A percentile compares a stretch with the other conserved stretches of the same genome.
phyloP scores from a whole-genome alignment of 2,113 vertebrate species.

The Mormoops blainvillei region DNA sequence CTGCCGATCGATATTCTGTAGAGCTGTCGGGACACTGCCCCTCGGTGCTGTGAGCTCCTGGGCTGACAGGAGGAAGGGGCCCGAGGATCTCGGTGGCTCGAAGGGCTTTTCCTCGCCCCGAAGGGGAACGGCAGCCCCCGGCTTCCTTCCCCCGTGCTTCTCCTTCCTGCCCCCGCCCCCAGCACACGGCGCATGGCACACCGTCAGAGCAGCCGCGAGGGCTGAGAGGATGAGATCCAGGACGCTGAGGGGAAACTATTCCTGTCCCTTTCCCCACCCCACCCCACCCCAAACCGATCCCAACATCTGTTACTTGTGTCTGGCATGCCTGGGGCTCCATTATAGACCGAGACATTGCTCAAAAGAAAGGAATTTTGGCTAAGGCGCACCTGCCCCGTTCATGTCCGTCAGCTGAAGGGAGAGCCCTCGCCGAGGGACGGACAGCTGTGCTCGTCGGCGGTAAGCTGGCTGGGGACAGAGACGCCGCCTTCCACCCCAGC shows the following conservation, averaged over 20 bases:
- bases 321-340: neutral
- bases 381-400: slow-evolving; percentile 3
- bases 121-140: neutral
- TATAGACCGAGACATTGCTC: neutral
- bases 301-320: neutral
- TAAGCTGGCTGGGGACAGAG: neutral
- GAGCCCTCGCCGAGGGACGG: neutral
- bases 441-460: slow-evolving; percentile 22
- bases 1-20: neutral
- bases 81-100: neutral
- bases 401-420: neutral
- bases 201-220: neutral
- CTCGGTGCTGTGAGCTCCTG: neutral
- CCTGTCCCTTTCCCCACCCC: neutral
- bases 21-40: neutral
- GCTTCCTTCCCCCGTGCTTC: neutral
- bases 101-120: neutral
- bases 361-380: neutral
- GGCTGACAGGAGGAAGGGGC: neutral
- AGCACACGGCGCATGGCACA: neutral
- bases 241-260: neutral
- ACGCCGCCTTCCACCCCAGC: neutral
- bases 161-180: neutral
- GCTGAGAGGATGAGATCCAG: neutral
- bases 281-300: neutral